Percentiles rank a stretch among this genome's conserved stretches.
phyloP scores from a whole-genome alignment of 2,888 invertebrate genomes.

The Lasioglossum leucozonium region DNA sequence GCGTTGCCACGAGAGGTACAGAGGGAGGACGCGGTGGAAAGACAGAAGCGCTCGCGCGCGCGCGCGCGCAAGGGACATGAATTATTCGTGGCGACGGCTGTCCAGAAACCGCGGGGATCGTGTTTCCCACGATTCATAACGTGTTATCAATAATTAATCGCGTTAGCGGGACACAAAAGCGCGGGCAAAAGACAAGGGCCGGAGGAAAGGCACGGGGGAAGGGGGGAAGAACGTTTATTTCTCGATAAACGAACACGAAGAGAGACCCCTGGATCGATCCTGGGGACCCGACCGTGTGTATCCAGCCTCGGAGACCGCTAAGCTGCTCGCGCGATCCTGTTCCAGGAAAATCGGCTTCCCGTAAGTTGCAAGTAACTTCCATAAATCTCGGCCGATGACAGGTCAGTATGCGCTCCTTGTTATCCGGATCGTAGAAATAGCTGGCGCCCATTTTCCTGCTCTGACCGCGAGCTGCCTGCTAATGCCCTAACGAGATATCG shows the following conservation, averaged over 20 bases:
- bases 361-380: constrained; percentile 24
- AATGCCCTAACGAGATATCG: constrained; percentile 2
- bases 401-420: constrained; percentile 59
- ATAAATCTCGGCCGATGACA: constrained; percentile 62
- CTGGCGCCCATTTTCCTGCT: neutral
- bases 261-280: constrained; percentile 18
- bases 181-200: constrained; percentile 29
- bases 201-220: constrained; percentile 20
- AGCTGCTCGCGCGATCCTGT: constrained; percentile 47
- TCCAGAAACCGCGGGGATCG: constrained; percentile 69
- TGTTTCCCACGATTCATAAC: constrained; percentile 78
- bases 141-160: constrained; percentile 79
- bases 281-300: constrained; percentile 8
- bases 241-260: constrained; percentile 20
- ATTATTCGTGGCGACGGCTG: constrained; percentile 73
- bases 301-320: constrained; percentile 7
- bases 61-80: constrained; percentile 67
- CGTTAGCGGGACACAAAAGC: constrained; percentile 60
- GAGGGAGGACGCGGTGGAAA: constrained; percentile 2
- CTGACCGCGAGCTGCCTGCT: neutral
- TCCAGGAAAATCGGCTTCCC: constrained; percentile 63
- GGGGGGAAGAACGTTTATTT: constrained; percentile 25
- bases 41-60: constrained; percentile 36
- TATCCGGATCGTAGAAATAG: constrained; percentile 39
- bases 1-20: neutral